phyloP scores from a whole-genome alignment of 1,140 invertebrate genomes.

The Drosophila oshimai region DNA sequence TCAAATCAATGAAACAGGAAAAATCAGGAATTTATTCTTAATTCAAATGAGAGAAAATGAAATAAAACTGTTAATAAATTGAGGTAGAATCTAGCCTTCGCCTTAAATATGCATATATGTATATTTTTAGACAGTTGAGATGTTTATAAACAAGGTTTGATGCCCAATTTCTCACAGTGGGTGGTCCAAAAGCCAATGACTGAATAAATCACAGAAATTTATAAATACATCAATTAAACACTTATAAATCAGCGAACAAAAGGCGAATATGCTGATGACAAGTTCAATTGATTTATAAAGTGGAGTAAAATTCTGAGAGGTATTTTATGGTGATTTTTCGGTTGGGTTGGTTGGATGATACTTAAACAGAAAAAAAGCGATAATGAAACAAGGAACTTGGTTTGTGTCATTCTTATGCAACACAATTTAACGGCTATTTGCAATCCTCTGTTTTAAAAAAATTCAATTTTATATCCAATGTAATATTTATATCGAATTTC shows the following conservation, averaged over 20 bases:
- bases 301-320: conserved; percentile 3
- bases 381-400: neutral
- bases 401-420: too few relatives aligned
- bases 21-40: neutral
- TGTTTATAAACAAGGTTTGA: conserved; percentile 12
- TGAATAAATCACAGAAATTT: conserved; percentile 43
- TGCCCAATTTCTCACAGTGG: conserved; percentile 2
- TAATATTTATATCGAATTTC: neutral
- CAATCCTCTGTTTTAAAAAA: too few relatives aligned
- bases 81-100: neutral
- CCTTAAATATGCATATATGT: conserved; percentile 9
- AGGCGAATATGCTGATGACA: conserved; percentile 45
- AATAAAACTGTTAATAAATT: conserved; percentile 27
- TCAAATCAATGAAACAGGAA: conserved; percentile 1
- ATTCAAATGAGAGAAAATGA: conserved; percentile 21
- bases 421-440: too few relatives aligned
- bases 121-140: neutral
- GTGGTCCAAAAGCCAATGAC: conserved; percentile 18
- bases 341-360: neutral
- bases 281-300: conserved; percentile 61
- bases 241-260: conserved; percentile 35
- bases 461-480: too few relatives aligned
- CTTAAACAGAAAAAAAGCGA: too few relatives aligned
- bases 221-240: conserved; percentile 54
- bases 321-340: conserved; percentile 31